Base-by-base conservation (phyloP, 2,888 invertebrate species). In the Phragmatobia fuliginosa region DNA sequence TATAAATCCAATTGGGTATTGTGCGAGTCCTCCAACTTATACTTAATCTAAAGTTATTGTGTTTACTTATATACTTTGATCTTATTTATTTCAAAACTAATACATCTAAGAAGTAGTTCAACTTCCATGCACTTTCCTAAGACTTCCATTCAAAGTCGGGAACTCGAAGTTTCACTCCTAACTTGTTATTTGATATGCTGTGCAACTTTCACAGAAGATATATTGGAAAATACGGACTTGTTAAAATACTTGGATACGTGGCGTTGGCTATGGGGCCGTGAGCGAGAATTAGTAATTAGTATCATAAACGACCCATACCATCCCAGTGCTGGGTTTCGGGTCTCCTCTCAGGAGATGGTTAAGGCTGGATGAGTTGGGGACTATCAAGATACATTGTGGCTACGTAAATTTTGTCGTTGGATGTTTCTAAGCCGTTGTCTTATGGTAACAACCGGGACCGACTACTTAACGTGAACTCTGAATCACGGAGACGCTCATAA, bases 171-270 rank as follows among this genome's bases (percentile, higher is more conserved):
- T 69, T 64, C 64, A 69, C 64, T 59, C 28, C n/a, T 21, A 11
- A 65, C 59, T 49, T 49, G 65, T 63, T 69, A 63, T 61, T 65
- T 38, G 52, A 65, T 69, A 69, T 69, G 60, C 65, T 52, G 49
- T 16, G 32, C n/a, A 66, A 66, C n/a, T 66, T 66, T 65, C 36
- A 5, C 31, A 18, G 33, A 60, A 33, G 8, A 66, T 60, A 33
- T 60, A 66, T 66, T 60, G 59, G 38, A 65, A 66, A 60, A 56
- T 49, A 18, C 32, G 45, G 45, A 45, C 25, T 31, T 62, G 38
- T 62, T 28, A 31, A 62, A 33, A 64, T 32, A 8, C 33, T 41
- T 62, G 5, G 25, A 31, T 33, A 25, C 21, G 21, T 31, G 28
- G 21, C 18, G 32, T 49, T 63, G 63, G 49, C n/a, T 18, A 32